Evolutionary conservation across 2,113 vertebrate species (phyloP).

Genomic region (Gorsachius goisagi): DNA sequence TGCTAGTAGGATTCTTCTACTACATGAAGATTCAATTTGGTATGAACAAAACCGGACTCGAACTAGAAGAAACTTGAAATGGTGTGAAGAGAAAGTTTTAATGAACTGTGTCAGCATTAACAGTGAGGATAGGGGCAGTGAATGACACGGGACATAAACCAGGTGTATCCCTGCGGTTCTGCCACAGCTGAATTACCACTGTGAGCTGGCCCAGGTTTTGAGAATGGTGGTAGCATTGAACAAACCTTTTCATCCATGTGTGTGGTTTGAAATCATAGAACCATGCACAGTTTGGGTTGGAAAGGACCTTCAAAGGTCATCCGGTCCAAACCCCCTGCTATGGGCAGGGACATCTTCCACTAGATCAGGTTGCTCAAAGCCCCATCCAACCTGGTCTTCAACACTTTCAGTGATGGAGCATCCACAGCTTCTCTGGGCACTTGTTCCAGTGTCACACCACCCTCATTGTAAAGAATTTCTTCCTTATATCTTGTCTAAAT

Average conservation of each 20-base stretch:
- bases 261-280: neutral
- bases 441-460: neutral
- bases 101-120: accelerated
- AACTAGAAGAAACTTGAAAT: neutral
- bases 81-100: neutral
- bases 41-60: neutral
- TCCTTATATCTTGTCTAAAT: neutral
- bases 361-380: neutral
- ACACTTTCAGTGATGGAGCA: neutral
- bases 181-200: accelerated
- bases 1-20: neutral
- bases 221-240: neutral
- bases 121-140: neutral
- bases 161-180: neutral
- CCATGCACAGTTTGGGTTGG: neutral
- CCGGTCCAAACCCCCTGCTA: accelerated
- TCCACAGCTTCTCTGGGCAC: neutral
- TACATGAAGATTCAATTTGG: neutral
- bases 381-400: accelerated
- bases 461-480: neutral
- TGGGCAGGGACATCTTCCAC: neutral
- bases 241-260: neutral
- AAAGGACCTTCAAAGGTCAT: neutral
- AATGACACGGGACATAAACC: accelerated
- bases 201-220: neutral